Percentiles rank a stretch among this genome's conserved stretches.
phyloP scores from a whole-genome alignment of 2,113 vertebrate genomes.

The Psophia crepitans region DNA sequence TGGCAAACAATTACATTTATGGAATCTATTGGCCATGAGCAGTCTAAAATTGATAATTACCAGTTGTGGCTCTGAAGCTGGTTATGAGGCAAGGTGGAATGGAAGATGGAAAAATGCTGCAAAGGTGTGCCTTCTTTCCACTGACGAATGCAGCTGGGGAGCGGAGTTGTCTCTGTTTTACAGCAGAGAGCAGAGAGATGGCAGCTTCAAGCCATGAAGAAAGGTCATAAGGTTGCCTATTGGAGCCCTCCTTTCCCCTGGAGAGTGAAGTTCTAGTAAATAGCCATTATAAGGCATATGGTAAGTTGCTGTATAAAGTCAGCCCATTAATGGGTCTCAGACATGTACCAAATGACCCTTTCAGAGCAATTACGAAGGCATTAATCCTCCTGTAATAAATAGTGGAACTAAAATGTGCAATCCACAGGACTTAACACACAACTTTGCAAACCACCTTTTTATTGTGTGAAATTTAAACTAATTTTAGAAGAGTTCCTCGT shows the following conservation, averaged over 20 bases:
- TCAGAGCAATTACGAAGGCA: not conserved
- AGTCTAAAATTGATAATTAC: conserved; percentile 56
- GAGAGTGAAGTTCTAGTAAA: conserved; percentile 59
- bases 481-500: not conserved
- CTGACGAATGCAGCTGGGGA: conserved; percentile 41
- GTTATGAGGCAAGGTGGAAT: conserved; percentile 61
- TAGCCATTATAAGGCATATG: conserved; percentile 16
- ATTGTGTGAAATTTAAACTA: not conserved
- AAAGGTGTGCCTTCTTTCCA: conserved; percentile 50
- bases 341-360: not conserved
- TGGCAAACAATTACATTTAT: not conserved
- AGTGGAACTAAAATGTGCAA: not conserved
- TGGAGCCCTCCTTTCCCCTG: conserved; percentile 58
- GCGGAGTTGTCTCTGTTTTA: conserved; percentile 53
- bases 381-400: not conserved
- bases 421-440: not conserved
- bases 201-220: conserved; percentile 44
- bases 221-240: conserved; percentile 18
- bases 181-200: conserved; percentile 51
- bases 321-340: conserved; percentile 1
- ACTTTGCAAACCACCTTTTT: not conserved
- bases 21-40: conserved; percentile 3
- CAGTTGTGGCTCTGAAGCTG: conserved; percentile 60
- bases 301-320: not conserved
- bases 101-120: conserved; percentile 65